phyloP scores from a whole-genome alignment of 2,113 vertebrate genomes.

The Cyphomyrus plagiostoma region DNA sequence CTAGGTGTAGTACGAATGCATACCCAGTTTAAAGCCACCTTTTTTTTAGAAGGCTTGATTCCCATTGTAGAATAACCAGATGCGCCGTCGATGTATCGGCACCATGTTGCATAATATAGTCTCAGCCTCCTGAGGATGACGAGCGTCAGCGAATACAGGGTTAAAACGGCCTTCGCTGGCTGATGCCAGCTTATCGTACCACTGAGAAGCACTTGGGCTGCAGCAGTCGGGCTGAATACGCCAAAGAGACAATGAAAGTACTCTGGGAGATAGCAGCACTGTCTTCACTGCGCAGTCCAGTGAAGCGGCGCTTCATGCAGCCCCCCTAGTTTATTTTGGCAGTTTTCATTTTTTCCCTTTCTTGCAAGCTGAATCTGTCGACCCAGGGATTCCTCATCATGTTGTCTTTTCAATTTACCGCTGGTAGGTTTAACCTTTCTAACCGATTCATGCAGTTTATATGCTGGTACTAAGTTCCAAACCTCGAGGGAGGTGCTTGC shows the following conservation, averaged over 20 bases:
- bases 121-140: neutral
- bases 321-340: neutral
- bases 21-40: neutral
- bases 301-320: neutral
- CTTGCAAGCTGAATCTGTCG: neutral
- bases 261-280: neutral
- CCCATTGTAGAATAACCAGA: neutral
- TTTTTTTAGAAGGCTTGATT: neutral
- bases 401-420: neutral
- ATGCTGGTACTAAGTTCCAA: neutral
- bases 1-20: neutral
- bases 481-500: neutral
- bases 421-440: neutral
- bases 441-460: neutral
- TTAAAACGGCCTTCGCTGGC: neutral
- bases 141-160: neutral
- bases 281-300: neutral
- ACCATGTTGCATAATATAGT: neutral
- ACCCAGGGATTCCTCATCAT: neutral
- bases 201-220: neutral
- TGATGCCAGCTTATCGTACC: neutral
- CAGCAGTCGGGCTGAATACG: neutral
- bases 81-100: neutral
- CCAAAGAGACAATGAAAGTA: neutral
- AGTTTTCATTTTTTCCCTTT: neutral